A percentile compares a stretch with the other conserved stretches of the same genome.
Evolutionary conservation across 2,888 invertebrate genomes (phyloP).

Genomic region (Stictocephala bisonia): DNA sequence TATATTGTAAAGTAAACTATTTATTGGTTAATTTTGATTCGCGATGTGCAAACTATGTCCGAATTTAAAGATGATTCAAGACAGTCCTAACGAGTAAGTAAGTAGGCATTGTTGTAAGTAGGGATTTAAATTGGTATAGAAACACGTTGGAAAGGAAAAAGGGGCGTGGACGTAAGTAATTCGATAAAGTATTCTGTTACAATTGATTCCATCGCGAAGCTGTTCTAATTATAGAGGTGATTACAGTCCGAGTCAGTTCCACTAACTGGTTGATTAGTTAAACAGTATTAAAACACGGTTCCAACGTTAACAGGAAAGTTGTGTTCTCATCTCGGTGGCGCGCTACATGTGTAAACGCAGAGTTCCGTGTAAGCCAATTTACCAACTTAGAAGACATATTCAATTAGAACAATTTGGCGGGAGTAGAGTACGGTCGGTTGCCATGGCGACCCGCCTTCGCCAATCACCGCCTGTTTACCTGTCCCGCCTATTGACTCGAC

Average conservation of each 20-base stretch:
- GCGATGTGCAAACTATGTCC: too few relatives aligned
- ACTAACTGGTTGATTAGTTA: constrained; percentile 17
- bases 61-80: too few relatives aligned
- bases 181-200: too few relatives aligned
- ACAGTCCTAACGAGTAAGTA: too few relatives aligned
- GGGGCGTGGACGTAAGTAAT: too few relatives aligned
- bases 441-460: constrained; percentile 27
- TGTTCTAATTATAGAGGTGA: too few relatives aligned
- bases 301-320: not conserved
- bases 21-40: too few relatives aligned
- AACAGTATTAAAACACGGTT: constrained; percentile 12
- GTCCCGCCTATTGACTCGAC: not conserved
- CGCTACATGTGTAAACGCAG: constrained; percentile 38
- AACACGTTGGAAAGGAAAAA: too few relatives aligned
- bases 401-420: constrained; percentile 39
- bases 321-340: not conserved
- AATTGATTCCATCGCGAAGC: too few relatives aligned
- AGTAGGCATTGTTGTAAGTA: too few relatives aligned
- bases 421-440: constrained; percentile 17
- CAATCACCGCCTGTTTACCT: constrained; percentile 8
- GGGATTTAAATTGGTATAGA: too few relatives aligned
- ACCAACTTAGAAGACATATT: constrained; percentile 39
- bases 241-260: constrained; percentile 5
- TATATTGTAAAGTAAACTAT: too few relatives aligned
- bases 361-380: constrained; percentile 33